Evolutionary conservation across 2,113 vertebrate species (phyloP), one percentile per base, ranked within the genome.

Genomic region (Larimichthys polyactis): DNA sequence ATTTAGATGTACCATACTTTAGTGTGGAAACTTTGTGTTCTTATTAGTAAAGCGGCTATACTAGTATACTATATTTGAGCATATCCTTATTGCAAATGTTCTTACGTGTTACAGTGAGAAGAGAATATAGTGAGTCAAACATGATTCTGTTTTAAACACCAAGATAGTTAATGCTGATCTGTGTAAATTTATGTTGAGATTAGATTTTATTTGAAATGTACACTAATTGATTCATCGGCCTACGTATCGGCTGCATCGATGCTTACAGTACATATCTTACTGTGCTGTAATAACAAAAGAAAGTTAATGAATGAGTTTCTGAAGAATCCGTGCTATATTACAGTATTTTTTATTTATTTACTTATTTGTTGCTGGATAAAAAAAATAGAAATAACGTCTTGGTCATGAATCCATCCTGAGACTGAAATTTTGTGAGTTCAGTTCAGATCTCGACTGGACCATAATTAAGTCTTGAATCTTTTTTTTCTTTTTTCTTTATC

Each of bases 1-100:
- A 73, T 68, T 74, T 78, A 79, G 67, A 80, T 19, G 36, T 80
- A 11, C 16, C 4, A 11, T 27, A 17, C 60, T 68, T 46, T 52
- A 55, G 36, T 19, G 24, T 16, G 11, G n/a, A 11, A 8, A 44
- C 51, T 73, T 9, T 57, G 32, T 57, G 9, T 79, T 74, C 57
- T 32, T 11, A 54, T 19, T 48, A 71, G 59, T 62, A 40, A 16
- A 36, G 36, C 51, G 48, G 9, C 15, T 43, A 7, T 70, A 15
- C 12, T 15, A 4, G 17, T 29, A 24, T 24, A 24, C 52, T 29
- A 15, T 52, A 59, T 68, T 11, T 44, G 14, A 64, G 4, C 40
- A 11, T 19, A 22, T 71, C 8, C 5, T n/a, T 24, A 9, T 32
- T 48, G 29, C 8, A 55, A 1, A 44, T 52, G 4, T 11, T 4